These are phyloP conservation scores for Ganaspis sp. DNA, from an alignment of 1,140 invertebrate genomes.

Conservation along the genomic window DNA sequence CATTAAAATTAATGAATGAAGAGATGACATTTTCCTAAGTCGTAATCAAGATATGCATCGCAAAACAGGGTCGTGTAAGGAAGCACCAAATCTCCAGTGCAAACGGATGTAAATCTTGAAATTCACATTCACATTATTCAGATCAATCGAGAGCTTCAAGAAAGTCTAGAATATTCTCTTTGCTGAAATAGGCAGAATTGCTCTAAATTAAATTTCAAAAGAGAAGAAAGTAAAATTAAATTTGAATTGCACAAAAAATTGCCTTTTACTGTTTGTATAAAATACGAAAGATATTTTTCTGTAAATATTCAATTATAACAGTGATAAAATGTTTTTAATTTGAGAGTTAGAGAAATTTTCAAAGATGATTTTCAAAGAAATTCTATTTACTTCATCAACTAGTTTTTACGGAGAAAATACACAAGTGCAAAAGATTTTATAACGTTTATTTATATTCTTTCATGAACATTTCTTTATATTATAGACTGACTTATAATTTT, in stretches of 20 bases:
- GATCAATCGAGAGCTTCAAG: background rate
- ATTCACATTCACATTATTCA: constrained; percentile 10
- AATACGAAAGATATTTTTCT: background rate
- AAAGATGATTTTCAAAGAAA: too few species aligned
- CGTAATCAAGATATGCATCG: background rate
- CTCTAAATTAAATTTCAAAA: background rate
- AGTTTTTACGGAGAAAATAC: too few species aligned
- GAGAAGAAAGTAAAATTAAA: background rate
- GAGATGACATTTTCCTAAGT: constrained; percentile 16
- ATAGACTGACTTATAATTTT: too few species aligned
- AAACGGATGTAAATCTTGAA: constrained; percentile 10
- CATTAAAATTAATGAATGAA: constrained; percentile 18
- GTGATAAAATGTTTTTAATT: too few species aligned
- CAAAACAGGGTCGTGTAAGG: background rate
- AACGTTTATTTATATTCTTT: too few species aligned
- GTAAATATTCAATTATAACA: too few species aligned
- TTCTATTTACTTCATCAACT: too few species aligned
- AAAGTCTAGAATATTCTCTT: background rate
- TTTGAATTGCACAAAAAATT: background rate
- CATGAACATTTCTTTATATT: too few species aligned
- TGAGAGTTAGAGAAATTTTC: too few species aligned
- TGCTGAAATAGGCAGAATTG: background rate
- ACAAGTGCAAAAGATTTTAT: background rate
- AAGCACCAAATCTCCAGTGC: background rate
- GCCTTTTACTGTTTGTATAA: too few species aligned